Percentiles rank a stretch among this genome's conserved stretches.
Conservation (phyloP, 2,888 invertebrate species). For the Gymnosoma rotundatum region DNA sequence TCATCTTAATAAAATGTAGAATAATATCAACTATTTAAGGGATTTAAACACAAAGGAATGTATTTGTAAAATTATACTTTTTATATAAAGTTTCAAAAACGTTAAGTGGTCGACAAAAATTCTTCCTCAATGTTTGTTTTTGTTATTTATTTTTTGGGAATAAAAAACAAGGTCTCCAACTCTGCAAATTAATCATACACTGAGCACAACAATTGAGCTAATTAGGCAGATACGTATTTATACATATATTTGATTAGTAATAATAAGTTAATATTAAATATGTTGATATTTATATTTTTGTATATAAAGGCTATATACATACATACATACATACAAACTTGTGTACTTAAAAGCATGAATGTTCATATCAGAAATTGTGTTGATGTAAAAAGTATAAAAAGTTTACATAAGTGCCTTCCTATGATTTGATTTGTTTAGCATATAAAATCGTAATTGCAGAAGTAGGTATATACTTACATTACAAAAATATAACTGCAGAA, state of each 20-base stretch:
- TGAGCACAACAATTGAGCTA: constrained; percentile 28
- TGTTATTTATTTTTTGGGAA: background rate
- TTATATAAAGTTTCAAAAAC: too few species aligned
- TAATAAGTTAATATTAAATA: background rate
- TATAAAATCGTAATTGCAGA: background rate
- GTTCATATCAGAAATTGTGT: constrained; percentile 2
- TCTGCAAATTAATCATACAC: background rate
- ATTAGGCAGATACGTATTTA: background rate
- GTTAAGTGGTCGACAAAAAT: background rate
- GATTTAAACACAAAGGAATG: too few species aligned
- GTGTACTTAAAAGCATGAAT: background rate
- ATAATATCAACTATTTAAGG: too few species aligned
- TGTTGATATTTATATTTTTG: background rate
- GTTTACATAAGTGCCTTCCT: constrained; percentile 33
- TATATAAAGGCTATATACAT: background rate
- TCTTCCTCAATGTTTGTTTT: background rate
- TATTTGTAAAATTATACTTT: too few species aligned
- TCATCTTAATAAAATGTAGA: too few species aligned
- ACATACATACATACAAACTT: background rate
- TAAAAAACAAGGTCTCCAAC: background rate
- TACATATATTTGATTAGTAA: background rate
- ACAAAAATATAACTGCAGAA: constrained; percentile 53
- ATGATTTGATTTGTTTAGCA: background rate
- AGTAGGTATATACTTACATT: constrained; percentile 52
- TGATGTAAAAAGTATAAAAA: constrained; percentile 3